Percentiles rank a stretch among this genome's conserved stretches.
phyloP scores from a whole-genome alignment of 2,888 invertebrate species.

The Quadriops clusia region DNA sequence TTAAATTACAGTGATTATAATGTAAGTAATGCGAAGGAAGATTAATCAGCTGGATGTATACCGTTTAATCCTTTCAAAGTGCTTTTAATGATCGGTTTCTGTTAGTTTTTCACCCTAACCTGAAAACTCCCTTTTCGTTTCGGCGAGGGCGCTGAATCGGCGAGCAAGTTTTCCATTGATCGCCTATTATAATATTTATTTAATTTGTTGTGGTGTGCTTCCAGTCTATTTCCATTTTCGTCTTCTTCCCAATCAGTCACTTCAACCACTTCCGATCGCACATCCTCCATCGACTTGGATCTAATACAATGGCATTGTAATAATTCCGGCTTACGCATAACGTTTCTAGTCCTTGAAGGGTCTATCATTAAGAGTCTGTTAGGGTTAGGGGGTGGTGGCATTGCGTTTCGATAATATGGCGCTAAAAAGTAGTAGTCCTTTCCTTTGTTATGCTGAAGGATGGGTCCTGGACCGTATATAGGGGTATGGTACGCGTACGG shows the following conservation, averaged over 20 bases:
- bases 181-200: constrained; percentile 42
- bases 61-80: background rate
- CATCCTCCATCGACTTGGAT: constrained; percentile 62
- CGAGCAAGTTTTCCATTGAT: constrained; percentile 59
- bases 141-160: constrained; percentile 41
- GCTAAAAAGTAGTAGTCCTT: constrained; percentile 53
- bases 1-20: background rate
- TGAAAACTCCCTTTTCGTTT: constrained; percentile 43
- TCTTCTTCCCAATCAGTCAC: constrained; percentile 46
- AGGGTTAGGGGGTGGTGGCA: constrained; percentile 45
- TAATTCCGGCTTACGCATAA: constrained; percentile 16
- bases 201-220: constrained; percentile 38
- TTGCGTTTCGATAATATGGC: constrained; percentile 54
- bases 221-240: constrained; percentile 49
- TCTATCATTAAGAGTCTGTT: constrained; percentile 30
- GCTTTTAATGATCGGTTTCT: too few species aligned
- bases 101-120: too few species aligned
- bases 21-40: background rate
- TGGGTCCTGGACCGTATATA: constrained; percentile 18
- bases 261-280: constrained; percentile 51
- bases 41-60: background rate
- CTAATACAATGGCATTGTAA: constrained; percentile 50
- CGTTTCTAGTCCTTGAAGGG: constrained; percentile 23
- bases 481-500: constrained; percentile 17
- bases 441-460: constrained; percentile 31